Base-by-base conservation (phyloP, 2,797 vertebrate genomes). In the Fundulus diaphanus region DNA sequence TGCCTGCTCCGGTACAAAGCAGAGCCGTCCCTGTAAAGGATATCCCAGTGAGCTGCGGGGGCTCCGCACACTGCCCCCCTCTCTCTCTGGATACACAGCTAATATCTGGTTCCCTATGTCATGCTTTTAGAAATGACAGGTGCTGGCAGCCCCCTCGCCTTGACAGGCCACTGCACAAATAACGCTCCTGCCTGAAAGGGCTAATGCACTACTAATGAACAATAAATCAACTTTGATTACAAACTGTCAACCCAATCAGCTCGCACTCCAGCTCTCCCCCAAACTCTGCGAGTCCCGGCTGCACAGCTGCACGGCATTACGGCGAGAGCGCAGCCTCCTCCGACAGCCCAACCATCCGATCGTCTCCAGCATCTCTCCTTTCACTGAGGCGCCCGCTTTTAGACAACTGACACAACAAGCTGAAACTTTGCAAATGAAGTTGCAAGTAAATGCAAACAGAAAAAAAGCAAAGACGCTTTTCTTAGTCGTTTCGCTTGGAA, bases 171-270 rank as follows among this genome's bases (percentile, higher is more conserved):
- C 96, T 96, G 97, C 96, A 97, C 97, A 97, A 97, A 97, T 96
- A 97, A 96, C 94, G 94, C 96, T 95, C 96, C 89, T 95, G 96
- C 96, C 96, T 97, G 96, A 97, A 96, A 96, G 96, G 95, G 95
- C 97, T 98, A 98, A 98, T 97, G 97, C 96, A 96, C 96, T 95
- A 94, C 97, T 98, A 98, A 99, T 98, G 97, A 99, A 98, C 97
- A 97, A 99, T 99, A 98, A 98, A 99, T 99, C 97, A 97, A 97
- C 96, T 98, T 97, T 98, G 98, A 99, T 98, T 99, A 99, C 96
- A 98, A 97, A 98, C 96, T 98, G 97, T 97, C 97, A 97, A 92
- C 90, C 96, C 96, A 96, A 96, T 97, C 96, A 95, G 94, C 96
- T 95, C 93, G 95, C 96, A 96, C 96, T 94, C 96, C 94, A 93